Evolutionary conservation across 2,113 vertebrate genomes (phyloP), one percentile per base, ranked within the genome.

Genomic region (Canis aureus): DNA sequence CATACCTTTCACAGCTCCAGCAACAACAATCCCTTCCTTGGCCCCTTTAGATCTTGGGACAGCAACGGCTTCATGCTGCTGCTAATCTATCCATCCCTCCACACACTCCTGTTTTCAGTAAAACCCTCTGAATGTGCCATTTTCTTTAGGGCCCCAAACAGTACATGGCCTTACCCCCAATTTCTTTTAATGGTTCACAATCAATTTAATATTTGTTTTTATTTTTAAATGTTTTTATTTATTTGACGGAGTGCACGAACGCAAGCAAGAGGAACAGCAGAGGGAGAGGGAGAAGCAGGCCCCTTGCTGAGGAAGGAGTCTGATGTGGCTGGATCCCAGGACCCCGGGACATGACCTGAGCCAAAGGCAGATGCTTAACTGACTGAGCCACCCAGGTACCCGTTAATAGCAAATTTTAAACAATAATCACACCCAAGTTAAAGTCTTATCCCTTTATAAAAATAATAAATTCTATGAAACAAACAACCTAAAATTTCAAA

Each of bases 71-170:
- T 51, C 73, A n/a, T 35, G 43, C 51, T 57, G 55, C 5, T 8
- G 29, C 23, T 32, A 43, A 86, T 93, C 32, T 27, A 53, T 71
- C 12, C 20, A 20, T 9, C 59, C 38, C 71, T 59, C 80, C n/a
- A 53, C 1, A 1, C 43, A 43, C 43, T 82, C 16, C 74, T 69
- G n/a, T 73, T 69, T 43, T 74, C 79, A 81, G 25, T 35, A n/a
- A 91, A 84, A 80, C 25, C 49, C 38, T 81, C 25, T 73, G 32
- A 49, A 38, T 27, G 43, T 13, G 29, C 73, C 16, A 43, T 51
- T 97, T 81, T 60, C 85, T 97, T 53, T 29, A 16, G 67, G 74
- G 20, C 32, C n/a, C 66, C 71, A 29, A 90, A 55, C 53, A 49
- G 80, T 16, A 49, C 71, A 53, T 8, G 78, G 29, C 55, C 85